Evolutionary conservation across 1,140 invertebrate species (phyloP).

Genomic region (Brevipalpus yothersi): DNA sequence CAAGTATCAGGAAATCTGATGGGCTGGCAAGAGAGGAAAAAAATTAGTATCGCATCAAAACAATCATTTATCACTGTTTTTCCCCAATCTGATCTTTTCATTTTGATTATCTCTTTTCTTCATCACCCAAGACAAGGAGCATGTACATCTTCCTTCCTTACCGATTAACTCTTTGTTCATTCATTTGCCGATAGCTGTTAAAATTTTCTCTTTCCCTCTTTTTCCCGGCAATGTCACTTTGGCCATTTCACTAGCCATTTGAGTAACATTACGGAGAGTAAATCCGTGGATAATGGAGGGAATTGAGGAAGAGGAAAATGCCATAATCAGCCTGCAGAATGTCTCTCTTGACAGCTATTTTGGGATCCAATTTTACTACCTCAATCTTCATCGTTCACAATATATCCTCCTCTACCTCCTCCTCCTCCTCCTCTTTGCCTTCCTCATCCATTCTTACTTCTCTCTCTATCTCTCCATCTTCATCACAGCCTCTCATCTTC

Average conservation of each 20-base stretch:
- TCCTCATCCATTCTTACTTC: background rate
- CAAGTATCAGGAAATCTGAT: background rate
- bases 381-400: background rate
- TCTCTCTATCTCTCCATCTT: background rate
- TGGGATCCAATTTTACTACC: background rate
- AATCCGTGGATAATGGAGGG: too few species aligned
- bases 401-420: background rate
- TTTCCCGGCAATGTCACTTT: too few species aligned
- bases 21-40: background rate
- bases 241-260: too few species aligned
- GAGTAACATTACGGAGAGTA: too few species aligned
- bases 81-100: background rate
- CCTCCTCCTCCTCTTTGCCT: background rate
- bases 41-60: background rate
- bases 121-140: too few species aligned
- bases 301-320: too few species aligned
- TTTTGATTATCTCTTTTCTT: too few species aligned
- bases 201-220: too few species aligned
- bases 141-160: too few species aligned
- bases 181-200: too few species aligned
- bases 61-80: background rate
- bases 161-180: too few species aligned
- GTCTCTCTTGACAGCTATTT: background rate
- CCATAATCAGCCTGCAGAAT: background rate
- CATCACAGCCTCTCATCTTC: background rate